These are phyloP conservation scores for Onychomys arenicola DNA, from an alignment of 2,797 vertebrate species.

Conservation along the genomic window DNA sequence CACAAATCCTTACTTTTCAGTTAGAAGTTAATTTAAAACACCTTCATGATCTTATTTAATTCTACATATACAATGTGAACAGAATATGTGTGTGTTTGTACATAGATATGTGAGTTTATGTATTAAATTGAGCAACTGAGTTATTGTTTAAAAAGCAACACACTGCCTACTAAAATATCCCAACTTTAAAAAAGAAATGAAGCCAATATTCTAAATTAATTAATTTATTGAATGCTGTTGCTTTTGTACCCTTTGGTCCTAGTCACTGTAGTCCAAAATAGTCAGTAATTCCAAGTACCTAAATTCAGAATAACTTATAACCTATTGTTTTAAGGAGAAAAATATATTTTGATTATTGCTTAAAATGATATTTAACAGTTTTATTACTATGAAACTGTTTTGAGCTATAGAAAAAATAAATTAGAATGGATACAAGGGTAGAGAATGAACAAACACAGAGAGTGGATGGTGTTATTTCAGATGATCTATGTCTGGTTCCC, in stretches of 20 bases:
- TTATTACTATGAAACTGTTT: not conserved
- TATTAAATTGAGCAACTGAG: not conserved
- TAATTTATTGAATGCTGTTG: not conserved
- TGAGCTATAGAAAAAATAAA: not conserved
- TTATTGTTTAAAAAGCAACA: not conserved
- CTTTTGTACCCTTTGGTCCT: not conserved
- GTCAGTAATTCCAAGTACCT: not conserved
- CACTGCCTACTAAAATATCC: not conserved
- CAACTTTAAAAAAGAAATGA: not conserved
- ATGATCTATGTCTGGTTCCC: not conserved
- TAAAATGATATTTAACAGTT: too few relatives aligned
- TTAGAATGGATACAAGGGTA: not conserved
- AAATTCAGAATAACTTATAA: not conserved
- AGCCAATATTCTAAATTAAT: too few relatives aligned
- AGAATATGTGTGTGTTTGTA: not conserved
- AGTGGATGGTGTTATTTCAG: not conserved
- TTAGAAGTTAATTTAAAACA: not conserved
- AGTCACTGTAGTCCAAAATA: not conserved
- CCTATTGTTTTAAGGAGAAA: not conserved
- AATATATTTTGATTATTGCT: not conserved
- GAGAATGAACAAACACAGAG: too few relatives aligned
- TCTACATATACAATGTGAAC: not conserved
- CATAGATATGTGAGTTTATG: not conserved
- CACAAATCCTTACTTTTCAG: not conserved
- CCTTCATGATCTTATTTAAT: not conserved